phyloP scores from a whole-genome alignment of 2,113 vertebrate species.

The Spermophilus dauricus region DNA sequence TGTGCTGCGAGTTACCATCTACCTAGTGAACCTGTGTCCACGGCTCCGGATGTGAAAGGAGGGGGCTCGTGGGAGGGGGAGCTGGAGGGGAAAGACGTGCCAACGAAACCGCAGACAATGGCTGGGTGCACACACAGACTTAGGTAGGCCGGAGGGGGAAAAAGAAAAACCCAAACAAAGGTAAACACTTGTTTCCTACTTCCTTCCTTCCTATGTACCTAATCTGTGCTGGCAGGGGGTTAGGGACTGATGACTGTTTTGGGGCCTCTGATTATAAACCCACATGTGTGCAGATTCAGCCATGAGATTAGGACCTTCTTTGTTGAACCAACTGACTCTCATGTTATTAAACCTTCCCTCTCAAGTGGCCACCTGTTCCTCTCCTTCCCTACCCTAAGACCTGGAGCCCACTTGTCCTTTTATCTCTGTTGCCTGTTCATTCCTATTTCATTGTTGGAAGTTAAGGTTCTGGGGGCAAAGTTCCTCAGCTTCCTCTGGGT shows the following conservation, averaged over 20 bases:
- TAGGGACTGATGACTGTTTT: conserved; percentile 85
- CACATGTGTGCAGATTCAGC: conserved; percentile 81
- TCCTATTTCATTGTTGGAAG: conserved; percentile 79
- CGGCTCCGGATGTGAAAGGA: background rate
- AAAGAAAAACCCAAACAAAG: conserved; percentile 60
- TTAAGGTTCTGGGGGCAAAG: conserved; percentile 31
- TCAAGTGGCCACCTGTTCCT: conserved; percentile 84
- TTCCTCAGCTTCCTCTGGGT: background rate
- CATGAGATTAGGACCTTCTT: conserved; percentile 85
- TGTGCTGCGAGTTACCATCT: background rate
- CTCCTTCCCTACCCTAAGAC: conserved; percentile 80
- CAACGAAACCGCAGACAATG: background rate
- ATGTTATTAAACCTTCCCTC: conserved; percentile 87
- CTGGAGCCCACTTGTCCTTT: conserved; percentile 76
- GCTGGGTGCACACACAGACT: conserved; percentile 56
- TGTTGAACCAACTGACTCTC: conserved; percentile 83
- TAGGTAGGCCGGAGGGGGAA: conserved; percentile 32
- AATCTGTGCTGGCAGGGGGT: conserved; percentile 80
- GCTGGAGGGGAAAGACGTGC: background rate
- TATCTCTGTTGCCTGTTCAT: conserved; percentile 84
- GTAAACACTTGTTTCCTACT: conserved; percentile 37
- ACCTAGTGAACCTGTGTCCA: background rate
- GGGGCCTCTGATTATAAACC: conserved; percentile 84
- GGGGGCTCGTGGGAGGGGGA: background rate
- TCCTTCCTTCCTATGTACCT: conserved; percentile 81